Conservation (phyloP, 2,113 vertebrate species). For the Hemibates koningsi region DNA sequence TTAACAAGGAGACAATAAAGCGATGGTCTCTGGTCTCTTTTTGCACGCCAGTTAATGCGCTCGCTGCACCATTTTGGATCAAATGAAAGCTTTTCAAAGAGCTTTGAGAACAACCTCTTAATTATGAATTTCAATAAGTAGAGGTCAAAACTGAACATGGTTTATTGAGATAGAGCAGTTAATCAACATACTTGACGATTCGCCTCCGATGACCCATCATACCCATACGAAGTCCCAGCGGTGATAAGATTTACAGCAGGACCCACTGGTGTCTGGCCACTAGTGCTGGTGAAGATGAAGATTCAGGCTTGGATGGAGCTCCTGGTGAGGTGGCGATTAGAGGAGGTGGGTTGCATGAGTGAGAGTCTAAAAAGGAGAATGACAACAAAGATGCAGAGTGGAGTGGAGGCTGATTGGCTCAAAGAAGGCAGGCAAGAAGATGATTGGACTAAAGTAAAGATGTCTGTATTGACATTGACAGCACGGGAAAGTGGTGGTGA, state of each 20-base stretch:
- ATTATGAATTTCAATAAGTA: not conserved
- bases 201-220: not conserved
- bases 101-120: not conserved
- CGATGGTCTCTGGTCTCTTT: too few relatives aligned
- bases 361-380: not conserved
- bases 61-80: not conserved
- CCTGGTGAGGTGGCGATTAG: not conserved
- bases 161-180: not conserved
- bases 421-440: not conserved
- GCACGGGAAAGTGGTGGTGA: not conserved
- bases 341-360: not conserved
- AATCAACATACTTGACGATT: not conserved
- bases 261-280: not conserved
- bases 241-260: not conserved
- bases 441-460: not conserved
- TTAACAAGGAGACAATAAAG: not conserved
- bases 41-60: accelerated
- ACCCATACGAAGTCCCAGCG: not conserved
- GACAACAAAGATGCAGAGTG: not conserved
- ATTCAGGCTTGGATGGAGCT: not conserved
- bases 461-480: not conserved
- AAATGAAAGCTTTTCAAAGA: not conserved
- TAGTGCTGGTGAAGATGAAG: not conserved
- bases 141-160: not conserved
- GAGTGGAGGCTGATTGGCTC: not conserved